Evolutionary conservation across 2,113 vertebrate genomes (phyloP), one percentile per base, ranked within the genome.

Genomic region (Trachemys scripta): DNA sequence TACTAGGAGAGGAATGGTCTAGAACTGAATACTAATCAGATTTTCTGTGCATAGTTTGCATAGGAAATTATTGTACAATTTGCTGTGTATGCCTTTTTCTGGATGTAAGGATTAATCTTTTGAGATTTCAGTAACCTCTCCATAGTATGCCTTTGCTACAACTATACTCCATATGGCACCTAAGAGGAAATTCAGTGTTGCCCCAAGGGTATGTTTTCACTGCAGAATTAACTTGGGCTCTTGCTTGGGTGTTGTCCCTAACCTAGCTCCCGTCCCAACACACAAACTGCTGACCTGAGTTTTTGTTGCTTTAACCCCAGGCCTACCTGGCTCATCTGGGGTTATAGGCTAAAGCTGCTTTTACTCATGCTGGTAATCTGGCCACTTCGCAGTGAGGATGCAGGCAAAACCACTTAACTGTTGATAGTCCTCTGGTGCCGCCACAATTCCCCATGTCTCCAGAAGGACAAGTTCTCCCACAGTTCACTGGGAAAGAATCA

Each of bases 401-500:
- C 0, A 82, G 4, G 54, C 88, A 54, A 94, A 89, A 51, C 47
- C 12, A 3, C 0, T 76, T 45, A n/a, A 45, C 4, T 78, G 2
- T 42, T 42, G 8, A 1, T 27, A 10, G 19, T 80, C 92, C 12
- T 79, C 92, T 45, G 49, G 50, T 22, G 45, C 53, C 19, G 38
- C n/a, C n/a, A 38, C 8, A 38, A 38, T 72, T 38, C 19, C 65
- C 9, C 65, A 38, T 72, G 19, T 38, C 19, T n/a, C 17, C 35
- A 38, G 17, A 72, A 38, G 65, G n/a, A 20, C 17, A 72, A 72
- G n/a, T 72, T 6, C 82, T 91, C n/a, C 29, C 10, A 50, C n/a
- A 57, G 0, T 6, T 4, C 0, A 2, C 1, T 24, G 5, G 50
- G 2, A 50, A 90, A 89, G 42, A 91, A 4, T 10, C 0, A 45